A percentile compares a stretch with the other conserved stretches of the same genome.
Conservation (phyloP, 2,797 vertebrate species). For the Ataeniobius toweri region DNA sequence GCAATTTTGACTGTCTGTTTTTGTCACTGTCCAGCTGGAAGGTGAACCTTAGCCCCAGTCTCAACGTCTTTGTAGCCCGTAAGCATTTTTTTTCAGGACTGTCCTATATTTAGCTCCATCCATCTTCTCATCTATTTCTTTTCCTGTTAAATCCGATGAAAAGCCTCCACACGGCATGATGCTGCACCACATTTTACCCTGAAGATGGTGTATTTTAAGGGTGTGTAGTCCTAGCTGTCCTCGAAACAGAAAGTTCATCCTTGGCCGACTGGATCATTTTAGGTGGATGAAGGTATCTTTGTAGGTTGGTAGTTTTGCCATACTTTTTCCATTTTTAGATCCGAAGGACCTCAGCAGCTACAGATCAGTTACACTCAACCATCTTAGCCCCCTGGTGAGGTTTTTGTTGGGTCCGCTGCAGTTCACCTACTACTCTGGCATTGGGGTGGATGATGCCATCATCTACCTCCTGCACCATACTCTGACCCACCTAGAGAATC, state of each 20-base stretch:
- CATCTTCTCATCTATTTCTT: neutral
- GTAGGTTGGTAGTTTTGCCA: neutral
- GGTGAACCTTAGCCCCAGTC: neutral
- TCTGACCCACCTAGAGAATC: too few relatives aligned
- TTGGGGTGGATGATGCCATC: too few relatives aligned
- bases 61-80: neutral
- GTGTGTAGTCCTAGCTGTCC: neutral
- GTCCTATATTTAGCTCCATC: neutral
- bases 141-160: neutral
- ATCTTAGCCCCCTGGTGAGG: too few relatives aligned
- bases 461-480: too few relatives aligned
- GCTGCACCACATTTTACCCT: neutral
- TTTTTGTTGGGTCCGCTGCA: too few relatives aligned
- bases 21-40: neutral
- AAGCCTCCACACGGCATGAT: neutral
- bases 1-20: neutral
- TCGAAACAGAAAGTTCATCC: neutral
- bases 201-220: neutral
- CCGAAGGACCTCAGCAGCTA: too few relatives aligned
- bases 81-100: neutral
- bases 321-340: neutral
- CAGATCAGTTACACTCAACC: too few relatives aligned
- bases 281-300: neutral
- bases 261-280: neutral
- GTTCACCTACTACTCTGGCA: too few relatives aligned